Percentiles rank a stretch among this genome's conserved stretches.
These are phyloP conservation scores for Tachysurus vachellii DNA, from an alignment of 2,113 vertebrate genomes.

Conservation along the genomic window DNA sequence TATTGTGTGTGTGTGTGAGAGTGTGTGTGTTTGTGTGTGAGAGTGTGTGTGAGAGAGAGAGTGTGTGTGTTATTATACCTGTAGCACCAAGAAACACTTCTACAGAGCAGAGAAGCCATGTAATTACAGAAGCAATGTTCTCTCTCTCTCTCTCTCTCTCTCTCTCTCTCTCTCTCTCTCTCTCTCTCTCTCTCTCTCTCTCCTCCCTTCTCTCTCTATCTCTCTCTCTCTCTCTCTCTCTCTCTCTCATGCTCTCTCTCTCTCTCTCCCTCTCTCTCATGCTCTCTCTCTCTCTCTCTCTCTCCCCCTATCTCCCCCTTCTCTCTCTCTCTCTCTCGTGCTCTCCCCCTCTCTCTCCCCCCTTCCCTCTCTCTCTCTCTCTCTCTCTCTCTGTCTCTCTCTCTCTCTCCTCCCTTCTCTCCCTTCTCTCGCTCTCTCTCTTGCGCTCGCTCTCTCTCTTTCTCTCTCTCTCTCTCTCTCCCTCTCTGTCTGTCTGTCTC, in stretches of 20 bases:
- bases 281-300: not conserved
- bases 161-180: not conserved
- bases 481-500: not conserved
- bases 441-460: not conserved
- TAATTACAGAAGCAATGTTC: conserved; percentile 12
- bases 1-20: conserved; percentile 17
- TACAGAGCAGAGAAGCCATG: not conserved
- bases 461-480: conserved; percentile 16
- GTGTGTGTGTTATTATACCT: not conserved
- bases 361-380: too few relatives aligned
- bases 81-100: conserved; percentile 3
- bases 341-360: too few relatives aligned
- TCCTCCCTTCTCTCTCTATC: not conserved
- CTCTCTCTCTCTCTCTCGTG: not conserved
- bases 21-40: conserved; percentile 10
- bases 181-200: not conserved
- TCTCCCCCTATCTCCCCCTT: too few relatives aligned
- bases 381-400: too few relatives aligned
- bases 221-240: not conserved
- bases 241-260: not conserved
- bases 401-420: too few relatives aligned
- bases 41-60: conserved; percentile 2
- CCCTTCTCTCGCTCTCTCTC: not conserved
- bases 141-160: conserved; percentile 7
- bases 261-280: not conserved